Conservation (phyloP, 2,888 invertebrate species). For the Polydrusus tereticollis region DNA sequence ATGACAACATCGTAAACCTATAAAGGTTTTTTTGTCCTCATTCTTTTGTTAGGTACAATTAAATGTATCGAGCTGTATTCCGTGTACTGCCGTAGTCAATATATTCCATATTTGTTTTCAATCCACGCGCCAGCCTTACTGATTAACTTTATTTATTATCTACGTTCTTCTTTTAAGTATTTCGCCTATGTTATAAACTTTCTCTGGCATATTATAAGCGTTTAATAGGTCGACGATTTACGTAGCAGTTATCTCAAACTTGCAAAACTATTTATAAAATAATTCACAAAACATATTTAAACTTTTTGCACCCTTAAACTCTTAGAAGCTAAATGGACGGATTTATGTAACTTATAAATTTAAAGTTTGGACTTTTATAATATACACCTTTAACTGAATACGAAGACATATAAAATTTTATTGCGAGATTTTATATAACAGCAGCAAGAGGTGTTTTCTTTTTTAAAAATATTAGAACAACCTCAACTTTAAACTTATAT, state of each 20-base stretch:
- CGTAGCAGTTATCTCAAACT: neutral
- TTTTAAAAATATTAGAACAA: neutral
- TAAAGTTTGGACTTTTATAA: conserved; percentile 31
- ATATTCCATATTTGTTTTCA: too few relatives aligned
- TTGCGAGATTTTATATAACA: conserved; percentile 29
- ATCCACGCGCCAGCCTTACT: too few relatives aligned
- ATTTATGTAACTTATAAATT: conserved; percentile 30
- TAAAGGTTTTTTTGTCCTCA: too few relatives aligned
- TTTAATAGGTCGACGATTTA: too few relatives aligned
- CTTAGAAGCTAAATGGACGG: conserved; percentile 14
- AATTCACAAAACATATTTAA: conserved; percentile 5
- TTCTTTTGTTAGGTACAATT: too few relatives aligned
- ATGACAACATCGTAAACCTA: too few relatives aligned
- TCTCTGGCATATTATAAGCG: too few relatives aligned
- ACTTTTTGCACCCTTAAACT: conserved; percentile 15
- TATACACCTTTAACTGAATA: conserved; percentile 29
- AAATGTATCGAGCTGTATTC: too few relatives aligned
- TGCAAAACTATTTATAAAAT: neutral
- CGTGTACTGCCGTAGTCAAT: too few relatives aligned
- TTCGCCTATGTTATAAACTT: too few relatives aligned
- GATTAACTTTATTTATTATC: too few relatives aligned
- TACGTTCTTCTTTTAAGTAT: too few relatives aligned
- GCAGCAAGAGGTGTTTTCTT: conserved; percentile 11
- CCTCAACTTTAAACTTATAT: neutral
- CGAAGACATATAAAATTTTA: conserved; percentile 32